Conservation (phyloP, 2,888 invertebrate genomes). For the Acronicta leporina region DNA sequence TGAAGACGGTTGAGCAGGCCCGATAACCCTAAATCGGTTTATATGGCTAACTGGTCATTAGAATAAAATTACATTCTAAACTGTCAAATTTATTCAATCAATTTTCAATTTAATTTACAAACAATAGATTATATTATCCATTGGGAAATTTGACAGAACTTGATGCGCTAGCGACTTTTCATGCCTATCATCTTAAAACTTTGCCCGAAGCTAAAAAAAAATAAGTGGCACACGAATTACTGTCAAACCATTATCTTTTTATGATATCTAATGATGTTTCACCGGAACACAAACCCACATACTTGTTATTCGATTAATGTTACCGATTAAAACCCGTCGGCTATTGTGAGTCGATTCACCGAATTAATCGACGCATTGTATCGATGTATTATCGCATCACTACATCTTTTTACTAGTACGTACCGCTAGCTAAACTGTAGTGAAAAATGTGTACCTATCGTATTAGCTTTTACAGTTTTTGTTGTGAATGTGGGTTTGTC, state of each 20-base stretch:
- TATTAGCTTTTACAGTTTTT: slow-evolving; percentile 1
- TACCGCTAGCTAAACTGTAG: slow-evolving; percentile 15
- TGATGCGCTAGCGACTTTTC: no score
- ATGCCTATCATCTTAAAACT: slow-evolving; percentile 3
- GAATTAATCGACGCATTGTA: slow-evolving; percentile 24
- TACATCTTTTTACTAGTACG: slow-evolving; percentile 18
- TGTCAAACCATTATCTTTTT: slow-evolving; percentile 22
- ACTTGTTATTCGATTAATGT: slow-evolving; percentile 32
- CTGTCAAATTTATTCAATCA: no score
- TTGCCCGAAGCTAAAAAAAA: slow-evolving; percentile 25
- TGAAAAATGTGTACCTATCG: neutral
- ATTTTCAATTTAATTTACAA: no score
- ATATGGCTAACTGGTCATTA: no score
- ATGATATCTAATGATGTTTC: slow-evolving; percentile 24
- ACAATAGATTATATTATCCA: no score
- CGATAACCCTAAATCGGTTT: no score
- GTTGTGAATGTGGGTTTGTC: neutral
- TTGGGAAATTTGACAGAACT: no score
- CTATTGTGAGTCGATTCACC: slow-evolving; percentile 23
- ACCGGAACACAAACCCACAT: slow-evolving; percentile 46
- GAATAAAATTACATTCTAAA: no score
- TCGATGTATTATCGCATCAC: slow-evolving; percentile 41
- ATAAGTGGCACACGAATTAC: slow-evolving; percentile 34
- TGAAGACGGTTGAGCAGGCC: neutral
- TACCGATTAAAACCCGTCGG: slow-evolving; percentile 28